A percentile compares a stretch with the other conserved stretches of the same genome.
Conservation (phyloP, 2,797 vertebrate genomes). For the Pangasius krempfi region DNA sequence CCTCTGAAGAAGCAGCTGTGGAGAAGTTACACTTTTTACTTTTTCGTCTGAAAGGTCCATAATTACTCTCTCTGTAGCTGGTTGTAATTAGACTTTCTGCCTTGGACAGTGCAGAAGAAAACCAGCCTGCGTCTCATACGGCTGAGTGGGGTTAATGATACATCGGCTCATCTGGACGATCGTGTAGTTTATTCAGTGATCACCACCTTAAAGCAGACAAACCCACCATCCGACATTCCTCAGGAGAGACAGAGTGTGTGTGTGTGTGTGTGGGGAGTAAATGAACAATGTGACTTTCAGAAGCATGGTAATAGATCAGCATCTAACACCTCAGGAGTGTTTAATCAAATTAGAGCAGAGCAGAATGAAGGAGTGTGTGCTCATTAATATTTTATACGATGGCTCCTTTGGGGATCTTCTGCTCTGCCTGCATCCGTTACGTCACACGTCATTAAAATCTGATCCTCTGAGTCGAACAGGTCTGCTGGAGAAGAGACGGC, state of each 20-base stretch:
- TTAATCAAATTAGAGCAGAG: constrained; percentile 50
- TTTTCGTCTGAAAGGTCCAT: constrained; percentile 34
- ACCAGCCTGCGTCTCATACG: constrained; percentile 8
- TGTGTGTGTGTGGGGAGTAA: background rate
- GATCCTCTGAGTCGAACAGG: background rate
- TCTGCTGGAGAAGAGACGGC: background rate
- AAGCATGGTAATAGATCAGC: constrained; percentile 40
- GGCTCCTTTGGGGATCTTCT: constrained; percentile 21
- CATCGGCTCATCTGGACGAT: background rate
- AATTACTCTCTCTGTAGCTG: constrained; percentile 36
- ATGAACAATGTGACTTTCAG: constrained; percentile 4
- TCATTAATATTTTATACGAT: constrained; percentile 41
- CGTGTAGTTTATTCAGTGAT: background rate
- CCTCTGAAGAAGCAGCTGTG: background rate
- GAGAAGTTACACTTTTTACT: constrained; percentile 27
- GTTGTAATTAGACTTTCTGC: constrained; percentile 34
- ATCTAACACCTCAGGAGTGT: constrained; percentile 54
- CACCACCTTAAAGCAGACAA: constrained; percentile 16
- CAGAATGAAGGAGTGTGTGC: constrained; percentile 2
- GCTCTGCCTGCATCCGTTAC: background rate
- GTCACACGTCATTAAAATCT: constrained; percentile 4
- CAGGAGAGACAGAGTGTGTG: background rate
- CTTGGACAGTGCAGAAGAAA: constrained; percentile 24
- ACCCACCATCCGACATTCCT: background rate
- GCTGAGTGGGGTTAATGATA: background rate